phyloP scores from a whole-genome alignment of 1,140 invertebrate genomes.

The Armadillidium nasatum region DNA sequence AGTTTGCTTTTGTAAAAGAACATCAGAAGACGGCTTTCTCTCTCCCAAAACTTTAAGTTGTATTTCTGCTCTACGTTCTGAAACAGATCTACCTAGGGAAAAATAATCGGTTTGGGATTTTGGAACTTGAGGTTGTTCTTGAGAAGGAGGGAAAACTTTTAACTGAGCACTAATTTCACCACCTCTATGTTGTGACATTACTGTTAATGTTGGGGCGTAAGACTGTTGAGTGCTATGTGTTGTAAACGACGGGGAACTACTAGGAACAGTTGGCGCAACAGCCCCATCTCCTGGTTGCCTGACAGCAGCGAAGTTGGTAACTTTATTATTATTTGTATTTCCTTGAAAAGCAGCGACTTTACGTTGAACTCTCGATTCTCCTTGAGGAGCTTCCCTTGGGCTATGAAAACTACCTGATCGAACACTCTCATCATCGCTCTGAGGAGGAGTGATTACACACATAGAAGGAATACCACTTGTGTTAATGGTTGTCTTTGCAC shows the following conservation, averaged over 20 bases:
- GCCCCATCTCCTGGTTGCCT: neutral
- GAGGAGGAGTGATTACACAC: constrained; percentile 83
- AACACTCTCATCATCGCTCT: constrained; percentile 67
- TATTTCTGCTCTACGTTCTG: neutral
- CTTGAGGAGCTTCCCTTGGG: constrained; percentile 30
- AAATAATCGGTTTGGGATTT: neutral
- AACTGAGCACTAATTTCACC: constrained; percentile 39
- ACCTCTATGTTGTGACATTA: constrained; percentile 33
- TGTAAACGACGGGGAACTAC: neutral
- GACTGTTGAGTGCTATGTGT: constrained; percentile 16
- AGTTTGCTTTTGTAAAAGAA: neutral
- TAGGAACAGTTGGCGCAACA: neutral
- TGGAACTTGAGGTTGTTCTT: neutral
- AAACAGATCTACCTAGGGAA: neutral
- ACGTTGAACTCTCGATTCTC: neutral
- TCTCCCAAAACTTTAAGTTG: neutral
- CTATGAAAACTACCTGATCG: constrained; percentile 36
- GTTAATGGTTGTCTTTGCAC: constrained; percentile 78
- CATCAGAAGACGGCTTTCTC: constrained; percentile 1
- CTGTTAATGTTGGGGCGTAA: constrained; percentile 35
- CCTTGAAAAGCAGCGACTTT: neutral
- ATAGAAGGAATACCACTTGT: constrained; percentile 82
- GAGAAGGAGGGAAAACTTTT: constrained; percentile 28
- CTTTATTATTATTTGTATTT: neutral
- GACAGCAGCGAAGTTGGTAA: neutral